A percentile compares a stretch with the other conserved stretches of the same genome.
Conservation (phyloP, 1,140 invertebrate genomes). For the Panulirus ornatus region DNA sequence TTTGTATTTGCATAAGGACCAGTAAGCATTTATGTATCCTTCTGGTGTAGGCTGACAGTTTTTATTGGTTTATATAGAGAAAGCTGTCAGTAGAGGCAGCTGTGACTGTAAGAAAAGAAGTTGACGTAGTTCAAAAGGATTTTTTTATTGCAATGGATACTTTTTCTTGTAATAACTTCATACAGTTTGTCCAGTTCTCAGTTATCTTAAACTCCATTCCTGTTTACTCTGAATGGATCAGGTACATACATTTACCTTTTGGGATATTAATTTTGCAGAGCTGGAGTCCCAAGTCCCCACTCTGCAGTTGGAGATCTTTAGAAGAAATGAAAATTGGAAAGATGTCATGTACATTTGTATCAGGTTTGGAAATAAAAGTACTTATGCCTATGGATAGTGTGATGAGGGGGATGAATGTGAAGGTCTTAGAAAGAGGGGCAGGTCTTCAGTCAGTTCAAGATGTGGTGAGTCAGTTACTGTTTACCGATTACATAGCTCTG, state of each 20-base stretch:
- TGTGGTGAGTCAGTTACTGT: no score
- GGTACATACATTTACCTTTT: no score
- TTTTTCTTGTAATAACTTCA: neutral
- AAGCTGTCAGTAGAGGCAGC: neutral
- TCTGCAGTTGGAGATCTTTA: no score
- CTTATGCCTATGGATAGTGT: no score
- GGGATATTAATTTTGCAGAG: neutral
- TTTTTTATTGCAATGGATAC: neutral
- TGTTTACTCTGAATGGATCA: neutral
- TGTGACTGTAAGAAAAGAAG: neutral
- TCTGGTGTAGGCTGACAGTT: neutral
- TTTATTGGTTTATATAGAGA: neutral
- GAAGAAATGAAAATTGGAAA: neutral
- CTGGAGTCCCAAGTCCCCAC: no score
- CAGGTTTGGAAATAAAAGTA: no score
- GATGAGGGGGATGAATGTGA: no score
- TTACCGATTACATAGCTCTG: no score
- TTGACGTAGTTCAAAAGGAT: neutral
- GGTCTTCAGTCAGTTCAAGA: no score
- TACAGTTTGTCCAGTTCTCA: neutral
- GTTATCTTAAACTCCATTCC: neutral
- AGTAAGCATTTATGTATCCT: neutral
- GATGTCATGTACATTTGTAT: neutral
- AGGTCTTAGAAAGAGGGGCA: no score
- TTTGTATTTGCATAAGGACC: neutral